A percentile compares a stretch with the other conserved stretches of the same genome.
These are phyloP conservation scores for Prionace glauca DNA, from an alignment of 2,797 vertebrate genomes.

Conservation along the genomic window DNA sequence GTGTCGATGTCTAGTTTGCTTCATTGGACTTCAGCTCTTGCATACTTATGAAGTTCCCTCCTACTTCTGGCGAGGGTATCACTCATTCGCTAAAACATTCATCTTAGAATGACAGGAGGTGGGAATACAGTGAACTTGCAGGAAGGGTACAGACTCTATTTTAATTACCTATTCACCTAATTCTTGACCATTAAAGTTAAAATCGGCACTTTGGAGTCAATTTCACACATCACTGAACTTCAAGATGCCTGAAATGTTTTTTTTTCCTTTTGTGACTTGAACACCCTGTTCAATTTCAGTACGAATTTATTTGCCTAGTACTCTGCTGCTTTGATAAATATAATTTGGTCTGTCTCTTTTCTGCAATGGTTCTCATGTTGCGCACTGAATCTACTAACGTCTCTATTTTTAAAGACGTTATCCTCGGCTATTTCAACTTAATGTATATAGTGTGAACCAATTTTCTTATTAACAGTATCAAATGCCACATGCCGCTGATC, in stretches of 20 bases:
- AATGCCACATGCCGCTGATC: background rate
- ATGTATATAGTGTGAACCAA: background rate
- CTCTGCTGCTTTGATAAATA: background rate
- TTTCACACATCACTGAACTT: background rate
- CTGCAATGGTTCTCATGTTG: background rate
- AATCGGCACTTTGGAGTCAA: background rate
- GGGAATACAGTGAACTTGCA: background rate
- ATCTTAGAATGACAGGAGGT: background rate
- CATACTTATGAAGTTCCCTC: background rate
- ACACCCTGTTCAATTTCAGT: background rate
- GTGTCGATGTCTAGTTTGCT: background rate
- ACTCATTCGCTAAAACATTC: background rate
- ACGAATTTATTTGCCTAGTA: background rate
- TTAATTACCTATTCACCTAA: background rate
- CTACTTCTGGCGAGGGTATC: background rate
- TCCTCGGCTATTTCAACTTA: background rate
- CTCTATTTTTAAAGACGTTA: background rate
- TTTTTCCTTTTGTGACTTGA: background rate
- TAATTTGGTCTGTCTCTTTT: background rate
- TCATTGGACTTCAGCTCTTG: background rate
- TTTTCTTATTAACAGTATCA: background rate
- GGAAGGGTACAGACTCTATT: background rate
- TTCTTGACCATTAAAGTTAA: background rate
- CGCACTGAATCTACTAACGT: background rate
- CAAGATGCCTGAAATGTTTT: background rate